Evolutionary conservation across 2,888 invertebrate genomes (phyloP).

Genomic region (Lathronympha strigana): DNA sequence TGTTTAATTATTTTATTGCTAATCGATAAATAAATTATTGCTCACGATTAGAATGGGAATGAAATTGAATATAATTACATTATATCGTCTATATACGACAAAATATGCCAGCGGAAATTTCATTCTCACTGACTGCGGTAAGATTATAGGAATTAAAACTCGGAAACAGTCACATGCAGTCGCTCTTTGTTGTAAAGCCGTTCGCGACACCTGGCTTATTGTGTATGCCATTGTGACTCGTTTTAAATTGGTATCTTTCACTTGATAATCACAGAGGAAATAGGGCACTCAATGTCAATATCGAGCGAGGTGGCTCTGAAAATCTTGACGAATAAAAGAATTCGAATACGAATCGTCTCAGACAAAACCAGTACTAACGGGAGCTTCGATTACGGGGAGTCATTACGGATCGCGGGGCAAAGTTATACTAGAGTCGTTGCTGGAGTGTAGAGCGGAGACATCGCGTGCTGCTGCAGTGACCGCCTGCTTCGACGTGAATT

Average conservation of each 20-base stretch:
- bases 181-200: constrained; percentile 11
- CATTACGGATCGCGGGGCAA: not conserved
- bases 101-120: not conserved
- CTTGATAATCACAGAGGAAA: constrained; percentile 31
- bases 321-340: constrained; percentile 56
- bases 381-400: not conserved
- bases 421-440: not conserved
- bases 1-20: not conserved
- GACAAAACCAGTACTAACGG: not conserved
- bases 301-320: constrained; percentile 11
- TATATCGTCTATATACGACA: not conserved
- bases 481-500: constrained; percentile 57
- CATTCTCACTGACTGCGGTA: not conserved
- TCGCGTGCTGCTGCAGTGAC: constrained; percentile 73
- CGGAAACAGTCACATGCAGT: constrained; percentile 12
- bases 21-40: constrained; percentile 12
- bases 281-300: constrained; percentile 28
- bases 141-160: constrained; percentile 17
- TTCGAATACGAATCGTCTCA: constrained; percentile 28
- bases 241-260: constrained; percentile 22
- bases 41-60: not conserved
- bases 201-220: constrained; percentile 20
- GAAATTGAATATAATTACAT: not conserved
- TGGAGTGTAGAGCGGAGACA: constrained; percentile 70
- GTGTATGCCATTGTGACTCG: constrained; percentile 10